phyloP scores from a whole-genome alignment of 2,797 vertebrate species.

The Micrastur ruficollis region DNA sequence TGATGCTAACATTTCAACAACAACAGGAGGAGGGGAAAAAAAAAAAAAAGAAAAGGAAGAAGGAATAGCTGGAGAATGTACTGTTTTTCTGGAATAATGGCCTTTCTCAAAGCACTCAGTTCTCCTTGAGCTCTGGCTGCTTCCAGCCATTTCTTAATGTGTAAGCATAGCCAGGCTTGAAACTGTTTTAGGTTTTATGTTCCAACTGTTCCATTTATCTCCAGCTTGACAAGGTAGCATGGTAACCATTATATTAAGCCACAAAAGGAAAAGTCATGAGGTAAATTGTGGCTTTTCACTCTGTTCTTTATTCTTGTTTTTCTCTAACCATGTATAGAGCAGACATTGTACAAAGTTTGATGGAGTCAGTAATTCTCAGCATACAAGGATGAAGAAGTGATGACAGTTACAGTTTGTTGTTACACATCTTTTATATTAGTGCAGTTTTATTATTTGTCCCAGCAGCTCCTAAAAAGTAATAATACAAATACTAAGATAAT shows the following conservation, averaged over 20 bases:
- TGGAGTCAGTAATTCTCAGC: neutral
- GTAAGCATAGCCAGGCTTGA: neutral
- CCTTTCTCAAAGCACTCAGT: neutral
- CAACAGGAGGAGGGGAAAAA: neutral
- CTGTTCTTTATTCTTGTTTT: neutral
- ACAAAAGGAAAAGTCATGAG: neutral
- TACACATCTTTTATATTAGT: neutral
- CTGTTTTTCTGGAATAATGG: neutral
- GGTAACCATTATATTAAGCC: neutral
- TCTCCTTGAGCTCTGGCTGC: neutral
- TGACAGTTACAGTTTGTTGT: neutral
- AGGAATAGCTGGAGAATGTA: neutral
- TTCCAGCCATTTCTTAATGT: neutral
- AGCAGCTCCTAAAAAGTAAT: neutral
- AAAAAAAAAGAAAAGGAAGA: neutral
- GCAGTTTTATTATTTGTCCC: neutral
- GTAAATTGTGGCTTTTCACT: neutral
- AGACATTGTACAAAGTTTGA: neutral
- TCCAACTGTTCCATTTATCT: conserved; percentile 18
- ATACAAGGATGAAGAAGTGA: neutral
- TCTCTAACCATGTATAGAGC: neutral
- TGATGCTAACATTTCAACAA: neutral
- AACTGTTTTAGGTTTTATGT: neutral
- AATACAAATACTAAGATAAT: neutral
- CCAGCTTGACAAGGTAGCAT: neutral